Conservation (phyloP, 2,888 invertebrate species). For the Sceliomorpha sp. region DNA sequence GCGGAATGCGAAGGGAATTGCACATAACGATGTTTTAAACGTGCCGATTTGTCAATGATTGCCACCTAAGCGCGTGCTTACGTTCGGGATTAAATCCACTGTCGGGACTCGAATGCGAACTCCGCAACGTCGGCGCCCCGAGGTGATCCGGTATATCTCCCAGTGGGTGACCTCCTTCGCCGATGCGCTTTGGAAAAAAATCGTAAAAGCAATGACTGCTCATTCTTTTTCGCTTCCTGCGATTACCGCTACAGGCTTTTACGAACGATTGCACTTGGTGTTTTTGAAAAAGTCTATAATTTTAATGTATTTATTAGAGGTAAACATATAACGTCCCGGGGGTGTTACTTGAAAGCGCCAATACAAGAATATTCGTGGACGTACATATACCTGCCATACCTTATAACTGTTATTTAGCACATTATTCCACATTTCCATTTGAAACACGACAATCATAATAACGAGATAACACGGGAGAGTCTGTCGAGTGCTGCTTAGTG, state of each 20-base stretch:
- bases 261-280: conserved; percentile 23
- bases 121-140: conserved; percentile 50
- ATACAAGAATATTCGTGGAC: too few relatives aligned
- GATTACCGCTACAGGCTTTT: conserved; percentile 21
- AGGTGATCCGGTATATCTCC: conserved; percentile 54
- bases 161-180: conserved; percentile 51
- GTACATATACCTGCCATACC: too few relatives aligned
- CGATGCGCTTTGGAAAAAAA: conserved; percentile 37
- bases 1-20: conserved; percentile 13
- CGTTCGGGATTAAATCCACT: conserved; percentile 38
- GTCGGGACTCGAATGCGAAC: conserved; percentile 35
- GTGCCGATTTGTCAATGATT: conserved; percentile 55
- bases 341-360: too few relatives aligned
- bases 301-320: background rate
- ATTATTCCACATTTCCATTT: too few relatives aligned
- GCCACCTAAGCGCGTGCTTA: conserved; percentile 35
- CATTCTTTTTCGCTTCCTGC: conserved; percentile 27
- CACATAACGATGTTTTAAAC: conserved; percentile 50
- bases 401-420: too few relatives aligned
- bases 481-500: too few relatives aligned
- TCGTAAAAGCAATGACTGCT: conserved; percentile 22
- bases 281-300: conserved; percentile 13
- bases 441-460: too few relatives aligned
- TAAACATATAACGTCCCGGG: too few relatives aligned
- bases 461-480: too few relatives aligned